Base-by-base conservation (phyloP, 2,888 invertebrate species). In the Elysia crispata region DNA sequence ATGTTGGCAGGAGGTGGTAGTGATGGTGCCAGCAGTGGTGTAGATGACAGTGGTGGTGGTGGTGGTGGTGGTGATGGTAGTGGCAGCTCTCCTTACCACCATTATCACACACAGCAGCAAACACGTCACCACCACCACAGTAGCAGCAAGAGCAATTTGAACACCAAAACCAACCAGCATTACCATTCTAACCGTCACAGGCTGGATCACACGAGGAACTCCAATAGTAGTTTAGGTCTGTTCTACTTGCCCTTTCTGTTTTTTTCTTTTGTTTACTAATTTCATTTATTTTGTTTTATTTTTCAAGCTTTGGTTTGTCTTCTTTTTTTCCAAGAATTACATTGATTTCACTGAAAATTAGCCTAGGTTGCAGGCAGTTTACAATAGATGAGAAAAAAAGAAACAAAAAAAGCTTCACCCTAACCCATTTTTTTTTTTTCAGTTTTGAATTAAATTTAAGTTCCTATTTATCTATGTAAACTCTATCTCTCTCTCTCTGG, bases 201-300 rank as follows among this genome's bases (percentile, higher is more conserved):
- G 41, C 41, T 41, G 41, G 41, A 41, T 11, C 41, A 41, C 41
- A 41, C 80, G 77, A 79, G 80, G 79, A 79, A 81, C 69, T 83
- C 85, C 76, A 81, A 80, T 77, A 80, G 81, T 85, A 86, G 86
- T 67, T 84, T 84, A 82, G 86, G 86, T 86, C 85, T 73, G 86
- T 85, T 81, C 67, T 41, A 8, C 1, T 6, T 64, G 31, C 60
- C 49, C 20, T 50, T 13, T 0, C n/a, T 23, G 41, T 23, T 49
- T 69, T 57, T 41, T 6, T 30, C 23, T 50, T 54, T 57, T 28
- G 67, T 31, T 33, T 33, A 23, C 25, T 41, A 11, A n/a, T 49
- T 60, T 62, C 70, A 0, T 11, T 76, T 54, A 13, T 70, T 70
- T 41, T 25, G 23, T 72, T 11, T 70, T 60, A 28, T 18, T 25